Evolutionary conservation across 2,797 vertebrate species (phyloP), one percentile per base, ranked within the genome.

Genomic region (Spheniscus humboldti): DNA sequence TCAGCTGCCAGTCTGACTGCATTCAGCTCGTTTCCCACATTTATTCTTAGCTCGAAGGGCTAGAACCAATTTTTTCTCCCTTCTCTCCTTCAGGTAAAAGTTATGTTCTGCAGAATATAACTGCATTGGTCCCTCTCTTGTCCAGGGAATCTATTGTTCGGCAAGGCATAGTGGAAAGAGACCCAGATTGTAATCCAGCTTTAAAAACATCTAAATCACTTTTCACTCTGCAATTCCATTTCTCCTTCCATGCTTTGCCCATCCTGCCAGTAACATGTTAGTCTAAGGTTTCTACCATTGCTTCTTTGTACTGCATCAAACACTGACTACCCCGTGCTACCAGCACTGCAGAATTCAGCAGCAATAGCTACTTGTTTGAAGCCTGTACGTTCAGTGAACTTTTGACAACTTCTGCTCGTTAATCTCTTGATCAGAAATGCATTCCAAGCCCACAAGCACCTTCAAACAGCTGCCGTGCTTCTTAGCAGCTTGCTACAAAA

Each of bases 301-400:
- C 25, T 86, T 39, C 79, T 47, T 39, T 16, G 30, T 7, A 39
- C 63, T 57, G 59, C 63, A 57, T 7, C 43, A 41, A 52, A 64
- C 63, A 52, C 8, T 0, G 2, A 28, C 6, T 7, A 4, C 50
- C 18, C 25, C 0, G 0, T 11, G 28, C 41, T 9, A 53, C 9
- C 12, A 28, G 47, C n/a, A 30, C 43, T 18, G 33, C 6, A 53
- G 47, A 66, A 45, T 7, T 43, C n/a, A 39, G 75, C 45, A 30
- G 39, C 59, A 66, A 18, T 3, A 71, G 43, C 39, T n/a, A 9
- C 20, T 35, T 55, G 7, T 56, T 75, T 43, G 45, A 89, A 63
- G 68, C 31, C 41, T 37, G 23, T 10, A 13, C 0, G 11, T 18
- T 66, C 47, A 37, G 19, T 16, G 15, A 87, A 55, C 39, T 45